Percentiles rank a stretch among this genome's conserved stretches.
Evolutionary conservation across 2,113 vertebrate genomes (phyloP).

Genomic region (Suricata suricatta): DNA sequence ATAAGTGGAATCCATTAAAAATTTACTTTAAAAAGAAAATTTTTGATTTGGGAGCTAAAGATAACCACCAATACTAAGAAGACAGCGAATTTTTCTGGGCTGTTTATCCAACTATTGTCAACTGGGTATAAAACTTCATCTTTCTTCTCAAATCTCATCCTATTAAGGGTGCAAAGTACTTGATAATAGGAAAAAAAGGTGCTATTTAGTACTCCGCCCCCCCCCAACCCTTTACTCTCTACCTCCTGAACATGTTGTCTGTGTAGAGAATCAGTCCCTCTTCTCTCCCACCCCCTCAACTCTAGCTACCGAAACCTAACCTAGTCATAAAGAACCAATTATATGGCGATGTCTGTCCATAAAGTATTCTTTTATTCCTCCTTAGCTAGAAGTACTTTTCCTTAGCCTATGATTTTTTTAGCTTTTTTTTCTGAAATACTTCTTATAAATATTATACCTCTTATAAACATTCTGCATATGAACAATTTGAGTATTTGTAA

Average conservation of each 20-base stretch:
- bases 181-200: not conserved
- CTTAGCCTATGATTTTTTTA: not conserved
- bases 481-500: not conserved
- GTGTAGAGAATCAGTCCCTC: not conserved
- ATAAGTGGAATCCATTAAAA: conserved; percentile 17
- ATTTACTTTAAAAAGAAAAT: not conserved
- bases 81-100: not conserved
- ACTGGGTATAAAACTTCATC: not conserved
- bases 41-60: conserved; percentile 13
- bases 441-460: no score
- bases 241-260: not conserved
- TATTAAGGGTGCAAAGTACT: not conserved
- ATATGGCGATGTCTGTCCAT: not conserved
- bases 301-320: conserved; percentile 8
- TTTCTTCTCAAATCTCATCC: not conserved
- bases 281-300: not conserved
- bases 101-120: not conserved
- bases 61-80: not conserved
- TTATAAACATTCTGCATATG: conserved; percentile 31
- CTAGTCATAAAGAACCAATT: not conserved
- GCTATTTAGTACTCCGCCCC: not conserved
- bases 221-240: not conserved
- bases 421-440: conserved; percentile 3
- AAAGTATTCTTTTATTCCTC: not conserved
- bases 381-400: conserved; percentile 28